These are phyloP conservation scores for Tuta absoluta DNA, from an alignment of 2,888 invertebrate genomes.

Conservation along the genomic window DNA sequence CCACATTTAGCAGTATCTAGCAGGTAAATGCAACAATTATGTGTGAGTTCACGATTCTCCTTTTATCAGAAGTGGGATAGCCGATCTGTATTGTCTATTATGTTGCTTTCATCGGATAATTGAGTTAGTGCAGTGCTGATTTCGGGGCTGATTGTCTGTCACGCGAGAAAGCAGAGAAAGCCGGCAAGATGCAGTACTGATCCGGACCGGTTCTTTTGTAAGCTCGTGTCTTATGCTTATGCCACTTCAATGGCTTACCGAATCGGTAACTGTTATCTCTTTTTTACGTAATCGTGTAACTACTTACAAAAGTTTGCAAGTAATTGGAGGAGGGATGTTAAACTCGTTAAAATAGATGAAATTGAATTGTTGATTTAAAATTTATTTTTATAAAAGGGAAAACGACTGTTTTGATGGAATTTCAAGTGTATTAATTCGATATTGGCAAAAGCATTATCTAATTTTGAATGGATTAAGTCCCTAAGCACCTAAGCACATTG, in stretches of 20 bases:
- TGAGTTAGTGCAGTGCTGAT: conserved; percentile 38
- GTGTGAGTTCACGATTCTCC: background rate
- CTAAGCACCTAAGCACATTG: too few species aligned
- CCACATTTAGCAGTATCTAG: background rate
- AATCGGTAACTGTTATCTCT: conserved; percentile 6
- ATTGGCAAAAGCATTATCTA: too few species aligned
- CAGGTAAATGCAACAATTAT: background rate
- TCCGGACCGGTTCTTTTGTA: conserved; percentile 62
- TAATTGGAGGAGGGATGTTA: background rate
- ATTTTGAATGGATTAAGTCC: too few species aligned
- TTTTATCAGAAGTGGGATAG: background rate
- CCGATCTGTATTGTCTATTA: background rate
- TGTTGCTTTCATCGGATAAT: conserved; percentile 8
- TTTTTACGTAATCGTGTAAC: conserved; percentile 24
- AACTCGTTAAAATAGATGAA: conserved; percentile 5
- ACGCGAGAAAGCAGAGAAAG: conserved; percentile 75
- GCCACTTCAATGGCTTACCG: background rate
- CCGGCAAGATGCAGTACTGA: conserved; percentile 50
- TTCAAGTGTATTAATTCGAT: too few species aligned
- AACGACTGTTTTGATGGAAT: background rate
- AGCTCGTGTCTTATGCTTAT: conserved; percentile 44
- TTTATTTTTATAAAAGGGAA: background rate
- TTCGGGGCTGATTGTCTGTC: conserved; percentile 60
- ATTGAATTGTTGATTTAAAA: background rate
- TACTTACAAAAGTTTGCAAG: conserved; percentile 6